Base-by-base conservation (phyloP, 2,888 invertebrate species). In the Gerris lacustris region DNA sequence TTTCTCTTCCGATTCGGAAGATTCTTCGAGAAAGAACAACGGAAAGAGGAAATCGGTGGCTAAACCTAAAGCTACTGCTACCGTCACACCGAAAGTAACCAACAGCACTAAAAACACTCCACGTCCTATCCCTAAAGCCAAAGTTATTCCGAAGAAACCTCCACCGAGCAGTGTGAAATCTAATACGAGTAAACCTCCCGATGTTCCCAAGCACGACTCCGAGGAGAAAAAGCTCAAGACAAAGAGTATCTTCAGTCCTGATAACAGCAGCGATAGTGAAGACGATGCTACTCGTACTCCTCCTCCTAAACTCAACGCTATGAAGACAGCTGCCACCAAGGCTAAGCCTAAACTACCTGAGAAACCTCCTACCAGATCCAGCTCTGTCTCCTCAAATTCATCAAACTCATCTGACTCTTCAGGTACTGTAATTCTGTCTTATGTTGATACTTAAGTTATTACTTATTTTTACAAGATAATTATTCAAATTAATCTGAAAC, bases 231-330 rank as follows among this genome's bases (percentile, higher is more conserved):
- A 90, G 17, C 66, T 70, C 7, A 76, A 76, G 63, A 77, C 77
- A 7, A 78, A 78, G 73, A 79, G 91, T 77, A 91, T 91, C 77
- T 91, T 91, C 77, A 91, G 91, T 70, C 91, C 91, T 0, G 91
- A 90, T 75, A 91, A 91, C 75, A 86, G 86, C 74, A 86, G 87
- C n/a, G 87, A 87, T 76, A 86, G 86, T 74, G 84, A 84, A 72
- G 77, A 76, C 64, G 73, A 76, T 18, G 74, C 73, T 15, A 73
- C 74, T 18, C 79, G 78, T 68, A 79, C 81, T 18, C 77, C 80
- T 64, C 79, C 81, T 11, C 78, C 81, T 4, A 85, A 84, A 77
- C 73, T 81, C 18, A 79, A 77, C 55, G 78, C 80, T 6, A 79
- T 81, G 73, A 83, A 84, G 75, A 77, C 79, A 63, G 77, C 79